Conservation (phyloP, 1,140 invertebrate genomes). For the Samia ricini region DNA sequence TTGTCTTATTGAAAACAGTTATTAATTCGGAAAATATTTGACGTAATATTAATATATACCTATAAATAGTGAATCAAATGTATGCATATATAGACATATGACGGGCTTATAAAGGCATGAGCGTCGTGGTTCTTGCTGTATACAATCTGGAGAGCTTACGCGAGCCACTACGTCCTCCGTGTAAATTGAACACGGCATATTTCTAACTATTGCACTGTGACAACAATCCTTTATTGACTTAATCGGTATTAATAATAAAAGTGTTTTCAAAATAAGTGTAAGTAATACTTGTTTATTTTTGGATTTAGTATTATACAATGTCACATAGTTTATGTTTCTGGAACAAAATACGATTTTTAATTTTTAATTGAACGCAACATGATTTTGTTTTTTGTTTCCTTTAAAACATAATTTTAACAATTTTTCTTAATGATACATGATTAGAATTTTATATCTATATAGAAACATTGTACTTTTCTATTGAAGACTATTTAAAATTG, state of each 20-base stretch:
- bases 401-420: too few species aligned
- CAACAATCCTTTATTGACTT: neutral
- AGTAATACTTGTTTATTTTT: neutral
- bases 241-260: neutral
- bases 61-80: neutral
- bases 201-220: neutral
- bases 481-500: too few species aligned
- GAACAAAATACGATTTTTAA: neutral
- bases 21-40: too few species aligned
- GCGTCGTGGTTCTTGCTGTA: slow-evolving; percentile 32
- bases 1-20: too few species aligned
- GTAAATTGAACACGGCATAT: neutral
- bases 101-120: slow-evolving; percentile 49
- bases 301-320: neutral
- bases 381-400: too few species aligned
- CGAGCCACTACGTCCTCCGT: slow-evolving; percentile 15
- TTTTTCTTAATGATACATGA: too few species aligned
- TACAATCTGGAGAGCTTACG: slow-evolving; percentile 33
- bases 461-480: too few species aligned
- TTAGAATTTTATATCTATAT: too few species aligned
- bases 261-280: neutral
- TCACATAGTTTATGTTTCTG: neutral
- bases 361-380: too few species aligned
- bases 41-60: too few species aligned
- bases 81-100: slow-evolving; percentile 2